A percentile compares a stretch with the other conserved stretches of the same genome.
Evolutionary conservation across 2,797 vertebrate genomes (phyloP).

Genomic region (Silurus lanzhouensis): DNA sequence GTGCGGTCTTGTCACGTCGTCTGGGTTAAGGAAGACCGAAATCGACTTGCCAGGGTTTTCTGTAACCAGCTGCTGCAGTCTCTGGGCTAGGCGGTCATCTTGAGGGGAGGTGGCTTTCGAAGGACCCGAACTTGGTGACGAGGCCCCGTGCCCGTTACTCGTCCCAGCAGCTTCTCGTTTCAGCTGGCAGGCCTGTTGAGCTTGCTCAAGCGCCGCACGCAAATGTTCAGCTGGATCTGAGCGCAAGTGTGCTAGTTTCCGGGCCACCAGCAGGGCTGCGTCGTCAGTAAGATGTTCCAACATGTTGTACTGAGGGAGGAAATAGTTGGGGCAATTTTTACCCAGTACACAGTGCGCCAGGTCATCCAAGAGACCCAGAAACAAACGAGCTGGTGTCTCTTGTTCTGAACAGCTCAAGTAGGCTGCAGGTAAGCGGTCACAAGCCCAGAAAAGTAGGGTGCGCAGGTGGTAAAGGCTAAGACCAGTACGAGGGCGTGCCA

Average conservation of each 20-base stretch:
- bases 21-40: slow-evolving; percentile 83
- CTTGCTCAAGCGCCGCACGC: slow-evolving; percentile 81
- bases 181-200: slow-evolving; percentile 79
- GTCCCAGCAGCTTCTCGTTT: slow-evolving; percentile 72
- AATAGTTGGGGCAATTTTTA: slow-evolving; percentile 86
- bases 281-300: slow-evolving; percentile 73
- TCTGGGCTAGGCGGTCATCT: slow-evolving; percentile 76
- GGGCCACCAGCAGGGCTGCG: slow-evolving; percentile 71
- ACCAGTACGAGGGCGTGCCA: slow-evolving; percentile 70
- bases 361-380: slow-evolving; percentile 87
- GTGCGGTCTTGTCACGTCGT: slow-evolving; percentile 80
- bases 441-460: slow-evolving; percentile 86
- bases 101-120: slow-evolving; percentile 69
- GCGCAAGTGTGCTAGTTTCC: slow-evolving; percentile 79
- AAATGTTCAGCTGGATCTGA: slow-evolving; percentile 81
- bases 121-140: slow-evolving; percentile 66
- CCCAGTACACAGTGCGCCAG: slow-evolving; percentile 81
- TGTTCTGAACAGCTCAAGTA: slow-evolving; percentile 78
- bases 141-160: slow-evolving; percentile 64
- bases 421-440: slow-evolving; percentile 81
- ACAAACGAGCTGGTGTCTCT: slow-evolving; percentile 80
- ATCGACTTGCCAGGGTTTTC: slow-evolving; percentile 85
- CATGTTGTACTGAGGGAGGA: slow-evolving; percentile 85
- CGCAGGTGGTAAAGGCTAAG: slow-evolving; percentile 86
- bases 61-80: slow-evolving; percentile 80